phyloP scores from a whole-genome alignment of 2,888 invertebrate genomes.

The Spodoptera picta region DNA sequence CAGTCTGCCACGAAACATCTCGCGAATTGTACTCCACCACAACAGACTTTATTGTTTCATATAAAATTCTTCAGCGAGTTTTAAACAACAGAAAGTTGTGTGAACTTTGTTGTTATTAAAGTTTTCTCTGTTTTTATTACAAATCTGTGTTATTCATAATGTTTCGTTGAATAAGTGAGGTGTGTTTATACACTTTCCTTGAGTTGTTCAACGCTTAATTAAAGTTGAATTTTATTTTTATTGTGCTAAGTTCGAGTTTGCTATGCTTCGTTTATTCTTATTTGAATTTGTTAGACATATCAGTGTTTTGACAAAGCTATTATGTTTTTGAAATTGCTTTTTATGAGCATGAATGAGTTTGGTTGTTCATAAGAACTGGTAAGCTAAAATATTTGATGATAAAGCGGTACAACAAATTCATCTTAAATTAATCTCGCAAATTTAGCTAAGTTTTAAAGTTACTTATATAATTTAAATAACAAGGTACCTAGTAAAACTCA shows the following conservation, averaged over 20 bases:
- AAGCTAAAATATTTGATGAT: no score
- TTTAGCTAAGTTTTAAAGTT: no score
- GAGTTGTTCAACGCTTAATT: slow-evolving; percentile 23
- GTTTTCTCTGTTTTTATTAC: slow-evolving; percentile 23
- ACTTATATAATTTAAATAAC: no score
- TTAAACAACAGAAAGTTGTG: slow-evolving; percentile 23
- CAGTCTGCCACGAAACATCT: no score
- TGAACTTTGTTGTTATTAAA: slow-evolving; percentile 5
- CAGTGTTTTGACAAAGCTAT: no score
- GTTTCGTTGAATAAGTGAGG: slow-evolving; percentile 22
- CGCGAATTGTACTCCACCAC: neutral
- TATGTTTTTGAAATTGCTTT: no score
- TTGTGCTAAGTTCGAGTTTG: neutral
- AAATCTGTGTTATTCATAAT: slow-evolving; percentile 21
- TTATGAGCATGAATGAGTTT: no score
- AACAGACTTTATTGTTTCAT: slow-evolving; percentile 13
- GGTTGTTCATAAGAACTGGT: no score
- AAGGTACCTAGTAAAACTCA: no score
- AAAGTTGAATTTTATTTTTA: slow-evolving; percentile 14
- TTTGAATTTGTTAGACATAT: neutral
- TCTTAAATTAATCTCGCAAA: no score
- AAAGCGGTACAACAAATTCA: no score
- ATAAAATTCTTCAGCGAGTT: slow-evolving; percentile 27
- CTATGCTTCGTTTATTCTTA: slow-evolving; percentile 6
- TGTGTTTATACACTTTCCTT: slow-evolving; percentile 9